Evolutionary conservation across 2,888 invertebrate genomes (phyloP), one percentile per base, ranked within the genome.

Genomic region (Temnothorax rugatulus): DNA sequence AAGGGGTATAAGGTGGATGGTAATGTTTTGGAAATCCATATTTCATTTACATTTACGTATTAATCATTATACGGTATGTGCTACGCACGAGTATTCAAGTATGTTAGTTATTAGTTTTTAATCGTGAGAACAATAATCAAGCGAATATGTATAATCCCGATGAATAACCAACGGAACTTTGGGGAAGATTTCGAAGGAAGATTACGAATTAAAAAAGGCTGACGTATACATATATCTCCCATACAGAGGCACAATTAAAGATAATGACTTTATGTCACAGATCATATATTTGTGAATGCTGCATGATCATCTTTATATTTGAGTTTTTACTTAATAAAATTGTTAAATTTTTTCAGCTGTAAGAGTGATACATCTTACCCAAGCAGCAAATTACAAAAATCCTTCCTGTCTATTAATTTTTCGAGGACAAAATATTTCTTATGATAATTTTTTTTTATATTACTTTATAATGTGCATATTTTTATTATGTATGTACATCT

Each of bases 181-280:
- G 34, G 44, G 29, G 8, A 13, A 54, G n/a, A 38, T 25, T 59
- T 81, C 15, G 7, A 15, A 57, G 4, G 15, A 57, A 59, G 52
- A 34, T 75, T 52, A 54, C 66, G 21, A 71, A 84, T 75, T 68
- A n/a, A 66, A 44, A 73, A 82, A 79, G 69, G 68, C 47, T 73
- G 64, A 83, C 59, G 34, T n/a, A n/a, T 9, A 68, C 11, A 13
- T 52, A 66, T 76, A 86, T 87, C 71, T 84, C 64, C 44, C 76
- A 82, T 71, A 76, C 52, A 15, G 47, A 71, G 84, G 82, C 81
- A 83, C 76, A 85, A 81, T 82, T 63, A 69, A 69, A 8, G 15
- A 69, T 50, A 57, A 44, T 69, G 29, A 69, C 15, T 57, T 68
- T 57, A n/a, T 44, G 25, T 69, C 54, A 54, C n/a, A 44, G 29